phyloP scores from a whole-genome alignment of 2,888 invertebrate species.

The Anoncus sp. region DNA sequence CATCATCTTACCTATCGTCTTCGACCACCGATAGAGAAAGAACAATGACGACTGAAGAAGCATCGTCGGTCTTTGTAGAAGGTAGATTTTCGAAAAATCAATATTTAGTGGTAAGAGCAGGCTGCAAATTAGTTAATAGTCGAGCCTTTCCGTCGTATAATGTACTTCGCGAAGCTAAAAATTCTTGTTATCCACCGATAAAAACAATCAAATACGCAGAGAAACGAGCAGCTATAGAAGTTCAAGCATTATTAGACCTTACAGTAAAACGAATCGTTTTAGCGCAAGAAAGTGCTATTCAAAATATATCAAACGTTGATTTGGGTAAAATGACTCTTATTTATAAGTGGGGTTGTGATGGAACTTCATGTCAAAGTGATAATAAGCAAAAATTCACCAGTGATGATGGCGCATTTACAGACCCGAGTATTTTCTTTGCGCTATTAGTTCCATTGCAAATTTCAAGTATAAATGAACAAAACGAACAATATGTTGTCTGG shows the following conservation, averaged over 20 bases:
- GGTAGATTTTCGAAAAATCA: conserved; percentile 9
- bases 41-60: conserved; percentile 3
- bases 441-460: conserved; percentile 32
- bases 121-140: conserved; percentile 10
- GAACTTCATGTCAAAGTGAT: conserved; percentile 16
- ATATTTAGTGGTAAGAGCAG: conserved; percentile 4
- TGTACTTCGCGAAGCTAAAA: conserved; percentile 5
- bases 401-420: not conserved
- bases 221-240: not conserved
- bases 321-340: conserved; percentile 11
- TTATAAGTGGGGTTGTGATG: conserved; percentile 25
- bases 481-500: conserved; percentile 8
- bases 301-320: conserved; percentile 3
- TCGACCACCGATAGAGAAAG: conserved; percentile 2
- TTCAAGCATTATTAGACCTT: conserved; percentile 16
- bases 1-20: conserved; percentile 12
- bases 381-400: conserved; percentile 22
- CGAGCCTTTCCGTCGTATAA: conserved; percentile 7
- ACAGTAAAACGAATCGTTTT: conserved; percentile 4
- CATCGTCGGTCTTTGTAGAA: conserved; percentile 8
- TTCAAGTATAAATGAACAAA: conserved; percentile 24
- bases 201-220: conserved; percentile 1
- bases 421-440: conserved; percentile 29
- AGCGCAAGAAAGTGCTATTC: conserved; percentile 7
- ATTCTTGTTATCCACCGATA: conserved; percentile 7